These are phyloP conservation scores for Xerus rutilus DNA, from an alignment of 2,797 vertebrate species.

Conservation along the genomic window DNA sequence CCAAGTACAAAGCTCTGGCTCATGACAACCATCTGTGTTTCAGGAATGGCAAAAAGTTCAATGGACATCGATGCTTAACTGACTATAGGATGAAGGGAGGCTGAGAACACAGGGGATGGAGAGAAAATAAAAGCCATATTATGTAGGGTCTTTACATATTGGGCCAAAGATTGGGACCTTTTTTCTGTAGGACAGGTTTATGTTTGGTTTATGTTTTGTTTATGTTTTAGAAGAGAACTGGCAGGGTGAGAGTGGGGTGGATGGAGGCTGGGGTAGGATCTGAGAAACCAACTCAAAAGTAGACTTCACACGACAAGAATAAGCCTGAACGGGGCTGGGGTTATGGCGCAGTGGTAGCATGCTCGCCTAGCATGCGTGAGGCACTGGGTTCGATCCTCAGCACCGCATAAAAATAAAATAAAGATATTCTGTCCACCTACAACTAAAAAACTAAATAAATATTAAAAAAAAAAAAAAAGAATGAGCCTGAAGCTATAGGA, in stretches of 20 bases:
- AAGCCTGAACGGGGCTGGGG: too few species aligned
- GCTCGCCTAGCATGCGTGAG: too few species aligned
- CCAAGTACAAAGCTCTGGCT: background rate
- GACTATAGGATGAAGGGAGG: background rate
- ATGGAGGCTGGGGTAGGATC: background rate
- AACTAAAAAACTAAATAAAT: too few species aligned
- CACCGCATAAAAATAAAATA: too few species aligned
- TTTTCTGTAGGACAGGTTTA: background rate
- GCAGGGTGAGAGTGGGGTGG: background rate
- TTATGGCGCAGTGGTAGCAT: too few species aligned
- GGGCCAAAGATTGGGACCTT: background rate
- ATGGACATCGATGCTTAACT: background rate
- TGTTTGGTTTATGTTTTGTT: background rate
- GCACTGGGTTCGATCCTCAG: too few species aligned
- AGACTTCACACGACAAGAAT: background rate
- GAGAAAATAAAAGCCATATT: background rate
- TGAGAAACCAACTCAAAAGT: background rate
- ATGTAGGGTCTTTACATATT: background rate
- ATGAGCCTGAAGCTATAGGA: background rate
- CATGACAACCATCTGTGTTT: background rate
- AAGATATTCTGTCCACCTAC: too few species aligned
- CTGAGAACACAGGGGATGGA: background rate
- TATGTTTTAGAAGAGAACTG: conserved; percentile 43
- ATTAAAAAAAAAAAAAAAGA: too few species aligned
- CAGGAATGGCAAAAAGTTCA: background rate